These are phyloP conservation scores for Willowsia nigromaculata DNA, from an alignment of 2,888 invertebrate genomes.

Conservation along the genomic window DNA sequence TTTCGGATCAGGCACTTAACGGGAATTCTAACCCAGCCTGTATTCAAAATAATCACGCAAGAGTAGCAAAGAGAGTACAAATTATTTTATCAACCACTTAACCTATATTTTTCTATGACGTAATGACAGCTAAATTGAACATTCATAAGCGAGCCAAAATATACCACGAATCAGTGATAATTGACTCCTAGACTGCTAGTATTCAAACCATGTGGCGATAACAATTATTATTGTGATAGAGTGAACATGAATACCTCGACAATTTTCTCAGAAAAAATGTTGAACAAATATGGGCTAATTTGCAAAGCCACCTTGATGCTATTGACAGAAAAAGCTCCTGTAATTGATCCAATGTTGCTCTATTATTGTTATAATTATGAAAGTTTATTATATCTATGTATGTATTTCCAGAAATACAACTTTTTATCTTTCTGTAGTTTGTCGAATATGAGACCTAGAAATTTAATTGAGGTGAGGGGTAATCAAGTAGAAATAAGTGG, in stretches of 20 bases:
- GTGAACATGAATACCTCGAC: not conserved
- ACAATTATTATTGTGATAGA: not conserved
- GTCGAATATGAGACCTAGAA: too few species aligned
- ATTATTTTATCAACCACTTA: not conserved
- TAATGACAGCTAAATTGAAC: not conserved
- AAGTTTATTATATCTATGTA: too few species aligned
- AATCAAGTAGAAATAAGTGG: too few species aligned
- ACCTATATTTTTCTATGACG: not conserved
- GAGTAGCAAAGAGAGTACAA: not conserved
- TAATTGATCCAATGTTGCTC: too few species aligned
- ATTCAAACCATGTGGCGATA: not conserved
- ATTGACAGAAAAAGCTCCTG: not conserved
- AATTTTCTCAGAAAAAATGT: not conserved
- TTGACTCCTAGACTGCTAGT: not conserved
- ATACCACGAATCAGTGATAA: not conserved
- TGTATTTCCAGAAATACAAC: too few species aligned
- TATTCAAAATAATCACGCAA: not conserved
- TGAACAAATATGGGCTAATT: not conserved
- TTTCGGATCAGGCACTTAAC: not conserved
- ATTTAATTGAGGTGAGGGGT: too few species aligned
- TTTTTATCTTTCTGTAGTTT: too few species aligned
- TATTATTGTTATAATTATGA: too few species aligned
- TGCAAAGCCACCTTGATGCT: not conserved
- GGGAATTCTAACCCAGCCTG: not conserved
- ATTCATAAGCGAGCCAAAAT: not conserved